Percentiles rank a stretch among this genome's conserved stretches.
Evolutionary conservation across 2,113 vertebrate genomes (phyloP).

Genomic region (Todiramphus chloris): DNA sequence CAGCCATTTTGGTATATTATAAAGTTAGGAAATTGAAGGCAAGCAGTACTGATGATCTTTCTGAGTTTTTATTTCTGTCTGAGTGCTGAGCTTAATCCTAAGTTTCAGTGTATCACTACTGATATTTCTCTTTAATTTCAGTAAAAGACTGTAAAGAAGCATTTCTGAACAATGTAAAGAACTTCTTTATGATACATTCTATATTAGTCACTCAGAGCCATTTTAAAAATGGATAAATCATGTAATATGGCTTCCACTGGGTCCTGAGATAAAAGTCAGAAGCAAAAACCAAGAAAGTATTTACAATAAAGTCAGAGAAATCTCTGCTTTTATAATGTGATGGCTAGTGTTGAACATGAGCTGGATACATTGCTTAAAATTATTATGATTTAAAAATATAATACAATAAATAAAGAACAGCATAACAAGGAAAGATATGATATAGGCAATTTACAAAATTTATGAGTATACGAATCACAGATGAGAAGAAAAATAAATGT

Average conservation of each 20-base stretch:
- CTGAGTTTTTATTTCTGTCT: neutral
- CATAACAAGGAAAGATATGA: neutral
- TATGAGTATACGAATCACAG: neutral
- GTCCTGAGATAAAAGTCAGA: neutral
- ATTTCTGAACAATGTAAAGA: neutral
- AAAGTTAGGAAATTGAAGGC: neutral
- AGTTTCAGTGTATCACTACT: neutral
- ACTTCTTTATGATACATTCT: neutral
- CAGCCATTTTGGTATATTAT: neutral
- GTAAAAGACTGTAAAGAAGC: neutral
- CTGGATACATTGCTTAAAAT: neutral
- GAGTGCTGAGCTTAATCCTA: neutral
- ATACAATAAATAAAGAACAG: neutral
- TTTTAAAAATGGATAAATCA: neutral
- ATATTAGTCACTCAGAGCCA: neutral
- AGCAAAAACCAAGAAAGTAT: neutral
- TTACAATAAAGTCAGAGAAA: neutral
- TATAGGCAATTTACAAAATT: neutral
- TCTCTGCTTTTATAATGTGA: neutral
- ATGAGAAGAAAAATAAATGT: neutral
- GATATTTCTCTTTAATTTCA: neutral
- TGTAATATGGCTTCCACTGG: neutral
- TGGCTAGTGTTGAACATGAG: neutral
- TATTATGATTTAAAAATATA: neutral
- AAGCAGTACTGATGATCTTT: neutral